A percentile compares a stretch with the other conserved stretches of the same genome.
These are phyloP conservation scores for Pampus argenteus DNA, from an alignment of 2,797 vertebrate species.

Conservation along the genomic window DNA sequence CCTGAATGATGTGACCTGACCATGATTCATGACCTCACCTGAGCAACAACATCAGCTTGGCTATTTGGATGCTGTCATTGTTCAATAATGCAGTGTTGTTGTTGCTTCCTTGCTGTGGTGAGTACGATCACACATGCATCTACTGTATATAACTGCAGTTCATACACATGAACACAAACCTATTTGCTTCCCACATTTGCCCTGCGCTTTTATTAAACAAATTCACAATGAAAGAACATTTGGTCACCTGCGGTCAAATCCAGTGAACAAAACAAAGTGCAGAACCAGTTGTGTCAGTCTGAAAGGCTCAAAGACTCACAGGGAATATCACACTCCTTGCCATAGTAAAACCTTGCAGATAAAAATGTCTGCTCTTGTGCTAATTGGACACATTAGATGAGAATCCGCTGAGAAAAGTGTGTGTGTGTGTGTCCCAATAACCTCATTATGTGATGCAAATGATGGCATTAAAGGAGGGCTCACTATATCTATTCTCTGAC, in stretches of 20 bases:
- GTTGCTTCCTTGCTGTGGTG: slow-evolving; percentile 28
- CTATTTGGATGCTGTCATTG: slow-evolving; percentile 70
- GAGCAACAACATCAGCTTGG: slow-evolving; percentile 26
- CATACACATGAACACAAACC: slow-evolving; percentile 4
- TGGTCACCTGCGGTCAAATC: slow-evolving; percentile 70
- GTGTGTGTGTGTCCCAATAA: slow-evolving; percentile 34
- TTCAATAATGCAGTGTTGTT: slow-evolving; percentile 25
- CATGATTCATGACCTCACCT: slow-evolving; percentile 46
- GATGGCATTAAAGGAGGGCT: background rate
- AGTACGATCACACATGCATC: background rate
- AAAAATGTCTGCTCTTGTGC: slow-evolving; percentile 5
- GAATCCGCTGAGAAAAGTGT: slow-evolving; percentile 15
- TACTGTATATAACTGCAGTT: background rate
- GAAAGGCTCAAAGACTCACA: background rate
- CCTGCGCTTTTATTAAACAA: slow-evolving; percentile 81
- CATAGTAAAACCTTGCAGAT: slow-evolving; percentile 1
- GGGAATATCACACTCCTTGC: background rate
- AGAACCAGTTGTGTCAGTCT: background rate
- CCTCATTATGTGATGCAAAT: slow-evolving; percentile 51
- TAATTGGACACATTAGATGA: slow-evolving; percentile 19
- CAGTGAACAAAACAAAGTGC: slow-evolving; percentile 34
- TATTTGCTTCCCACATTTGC: slow-evolving; percentile 55
- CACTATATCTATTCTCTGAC: slow-evolving; percentile 11
- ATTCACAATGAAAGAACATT: slow-evolving; percentile 54
- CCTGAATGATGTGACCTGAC: slow-evolving; percentile 12